Conservation (phyloP, 1,140 invertebrate species). For the Luehdorfia chinensis region DNA sequence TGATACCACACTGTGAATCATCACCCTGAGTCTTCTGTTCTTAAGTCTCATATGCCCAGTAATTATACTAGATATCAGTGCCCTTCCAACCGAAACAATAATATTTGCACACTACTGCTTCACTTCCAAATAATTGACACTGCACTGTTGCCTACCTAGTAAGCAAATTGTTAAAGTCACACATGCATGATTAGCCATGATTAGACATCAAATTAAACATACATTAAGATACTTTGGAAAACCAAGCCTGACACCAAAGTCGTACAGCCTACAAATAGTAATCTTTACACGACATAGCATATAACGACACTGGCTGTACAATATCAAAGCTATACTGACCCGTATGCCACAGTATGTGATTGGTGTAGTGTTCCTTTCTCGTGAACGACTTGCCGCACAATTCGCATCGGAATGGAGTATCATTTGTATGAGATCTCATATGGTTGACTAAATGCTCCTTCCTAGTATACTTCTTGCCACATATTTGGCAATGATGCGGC, state of each 20-base stretch:
- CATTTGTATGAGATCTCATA: slow-evolving; percentile 90
- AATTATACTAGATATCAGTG: too few species aligned
- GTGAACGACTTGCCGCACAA: slow-evolving; percentile 93
- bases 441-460: slow-evolving; percentile 88
- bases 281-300: neutral
- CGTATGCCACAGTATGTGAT: slow-evolving; percentile 91
- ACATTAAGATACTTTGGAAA: slow-evolving; percentile 18
- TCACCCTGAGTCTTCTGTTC: too few species aligned
- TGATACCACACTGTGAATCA: too few species aligned
- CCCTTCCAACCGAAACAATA: too few species aligned
- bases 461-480: slow-evolving; percentile 87
- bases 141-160: too few species aligned
- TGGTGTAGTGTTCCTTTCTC: slow-evolving; percentile 90
- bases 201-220: too few species aligned
- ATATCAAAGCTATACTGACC: slow-evolving; percentile 68
- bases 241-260: slow-evolving; percentile 41
- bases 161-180: too few species aligned
- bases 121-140: too few species aligned
- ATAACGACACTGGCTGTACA: slow-evolving; percentile 5
- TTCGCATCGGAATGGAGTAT: slow-evolving; percentile 87
- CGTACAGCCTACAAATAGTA: slow-evolving; percentile 1
- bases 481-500: slow-evolving; percentile 85
- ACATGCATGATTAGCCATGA: too few species aligned
- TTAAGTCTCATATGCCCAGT: too few species aligned
- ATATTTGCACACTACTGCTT: too few species aligned